Evolutionary conservation across 2,797 vertebrate species (phyloP), one percentile per base, ranked within the genome.

Genomic region (Orestias chungarensis): DNA sequence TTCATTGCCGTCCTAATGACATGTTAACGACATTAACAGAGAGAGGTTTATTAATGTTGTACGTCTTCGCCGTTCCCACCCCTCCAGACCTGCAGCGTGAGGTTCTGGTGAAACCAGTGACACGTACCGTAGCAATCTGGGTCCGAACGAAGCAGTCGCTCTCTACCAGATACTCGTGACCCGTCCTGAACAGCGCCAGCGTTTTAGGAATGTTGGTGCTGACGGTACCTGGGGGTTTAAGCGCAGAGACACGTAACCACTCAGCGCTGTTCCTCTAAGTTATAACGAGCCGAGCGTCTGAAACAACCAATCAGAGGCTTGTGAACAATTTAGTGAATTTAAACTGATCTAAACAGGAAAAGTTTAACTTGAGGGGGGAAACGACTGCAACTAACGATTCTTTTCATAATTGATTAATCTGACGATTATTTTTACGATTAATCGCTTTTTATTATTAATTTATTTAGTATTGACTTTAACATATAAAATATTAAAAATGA

Each of bases 91-190:
- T 27, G 10, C 7, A 54, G 4, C 25, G 29, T 54, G 50, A 25
- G 27, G 27, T 54, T 54, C 27, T 11, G 29, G n/a, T n/a, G n/a
- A n/a, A n/a, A n/a, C n/a, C n/a, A n/a, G n/a, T n/a, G n/a, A n/a
- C n/a, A 93, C 95, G 82, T 92, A 99, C 98, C 86, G 75, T 95
- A 44, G 94, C 97, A 74, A 98, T 93, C 91, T 94, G 94, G 2
- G 96, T 96, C 76, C 87, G 23, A 29, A 99, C 69, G 3, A 90
- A 76, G 71, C 70, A 81, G 27, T 96, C 94, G 18, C 52, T 84
- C 85, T 96, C 84, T 52, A 99, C 96, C 0, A 43, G 0, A 78
- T 96, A 97, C 84, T 96, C 94, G 0, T 95, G 94, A 46, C 97
- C 94, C 2, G 65, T 92, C 91, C 89, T 94, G 86, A 96, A 98